Conservation (phyloP, 2,113 vertebrate genomes). For the Sorex araneus region DNA sequence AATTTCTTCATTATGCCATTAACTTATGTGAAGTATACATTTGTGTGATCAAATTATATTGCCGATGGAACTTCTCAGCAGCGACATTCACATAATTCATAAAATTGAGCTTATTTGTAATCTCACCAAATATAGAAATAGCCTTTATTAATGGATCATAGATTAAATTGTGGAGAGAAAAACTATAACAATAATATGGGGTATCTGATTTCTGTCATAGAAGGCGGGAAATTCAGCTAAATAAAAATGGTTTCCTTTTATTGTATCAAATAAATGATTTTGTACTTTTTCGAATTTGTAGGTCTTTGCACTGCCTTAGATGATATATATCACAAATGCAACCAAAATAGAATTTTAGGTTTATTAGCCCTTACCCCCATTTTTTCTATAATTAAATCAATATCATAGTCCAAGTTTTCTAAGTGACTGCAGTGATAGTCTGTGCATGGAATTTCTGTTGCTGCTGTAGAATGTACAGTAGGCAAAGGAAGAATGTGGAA, state of each 20-base stretch:
- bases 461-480: background rate
- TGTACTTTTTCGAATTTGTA: slow-evolving; percentile 31
- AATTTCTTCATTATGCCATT: slow-evolving; percentile 53
- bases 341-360: background rate
- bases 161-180: slow-evolving; percentile 48
- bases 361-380: background rate
- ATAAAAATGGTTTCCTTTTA: background rate
- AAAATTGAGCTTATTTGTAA: background rate
- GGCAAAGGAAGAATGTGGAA: background rate
- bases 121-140: slow-evolving; percentile 19
- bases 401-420: background rate
- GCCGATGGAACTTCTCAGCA: slow-evolving; percentile 63
- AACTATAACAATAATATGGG: slow-evolving; percentile 31
- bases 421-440: background rate
- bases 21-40: slow-evolving; percentile 53
- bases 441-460: background rate
- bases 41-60: slow-evolving; percentile 56
- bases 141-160: slow-evolving; percentile 11
- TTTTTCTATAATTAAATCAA: slow-evolving; percentile 50
- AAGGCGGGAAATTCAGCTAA: slow-evolving; percentile 37
- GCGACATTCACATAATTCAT: slow-evolving; percentile 58
- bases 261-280: slow-evolving; percentile 56
- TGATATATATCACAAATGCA: background rate
- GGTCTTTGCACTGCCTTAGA: slow-evolving; percentile 8
- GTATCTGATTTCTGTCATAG: slow-evolving; percentile 35